A percentile compares a stretch with the other conserved stretches of the same genome.
Conservation (phyloP, 2,797 vertebrate species). For the Holocentrus rufus region DNA sequence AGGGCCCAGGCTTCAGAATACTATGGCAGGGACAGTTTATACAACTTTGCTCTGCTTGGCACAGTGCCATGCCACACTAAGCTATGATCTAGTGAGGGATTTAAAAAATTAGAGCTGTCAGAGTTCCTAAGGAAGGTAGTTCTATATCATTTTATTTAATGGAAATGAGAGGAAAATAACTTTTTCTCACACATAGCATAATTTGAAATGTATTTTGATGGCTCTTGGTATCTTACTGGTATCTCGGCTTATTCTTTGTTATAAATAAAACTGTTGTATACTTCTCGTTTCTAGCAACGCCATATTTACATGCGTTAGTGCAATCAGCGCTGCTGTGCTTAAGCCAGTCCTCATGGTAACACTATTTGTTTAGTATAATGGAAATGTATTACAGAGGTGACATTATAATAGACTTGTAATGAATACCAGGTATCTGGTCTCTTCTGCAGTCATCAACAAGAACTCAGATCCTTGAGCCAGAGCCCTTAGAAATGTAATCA, state of each 20-base stretch:
- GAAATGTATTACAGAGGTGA: slow-evolving; percentile 60
- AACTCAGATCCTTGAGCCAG: slow-evolving; percentile 50
- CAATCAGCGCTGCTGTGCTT: slow-evolving; percentile 27
- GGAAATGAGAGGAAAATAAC: no score
- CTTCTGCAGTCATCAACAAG: slow-evolving; percentile 54
- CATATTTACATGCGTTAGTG: slow-evolving; percentile 9
- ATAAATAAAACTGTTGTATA: slow-evolving; percentile 3
- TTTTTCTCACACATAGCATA: no score
- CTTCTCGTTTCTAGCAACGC: not conserved
- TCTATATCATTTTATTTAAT: not conserved
- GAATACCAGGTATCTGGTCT: slow-evolving; percentile 67
- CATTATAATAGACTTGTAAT: slow-evolving; percentile 69
- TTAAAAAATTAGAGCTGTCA: not conserved
- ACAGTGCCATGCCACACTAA: not conserved
- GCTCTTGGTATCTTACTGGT: not conserved
- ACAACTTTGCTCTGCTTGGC: not conserved
- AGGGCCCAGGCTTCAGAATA: no score
- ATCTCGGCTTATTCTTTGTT: not conserved
- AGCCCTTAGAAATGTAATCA: slow-evolving; percentile 69
- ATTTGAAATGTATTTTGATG: slow-evolving; percentile 10
- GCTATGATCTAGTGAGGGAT: not conserved
- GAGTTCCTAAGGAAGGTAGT: not conserved
- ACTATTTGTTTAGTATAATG: slow-evolving; percentile 68
- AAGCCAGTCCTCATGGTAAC: slow-evolving; percentile 60
- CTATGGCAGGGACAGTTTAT: no score